A percentile compares a stretch with the other conserved stretches of the same genome.
Evolutionary conservation across 2,113 vertebrate species (phyloP).

Genomic region (Calidris pygmaea): DNA sequence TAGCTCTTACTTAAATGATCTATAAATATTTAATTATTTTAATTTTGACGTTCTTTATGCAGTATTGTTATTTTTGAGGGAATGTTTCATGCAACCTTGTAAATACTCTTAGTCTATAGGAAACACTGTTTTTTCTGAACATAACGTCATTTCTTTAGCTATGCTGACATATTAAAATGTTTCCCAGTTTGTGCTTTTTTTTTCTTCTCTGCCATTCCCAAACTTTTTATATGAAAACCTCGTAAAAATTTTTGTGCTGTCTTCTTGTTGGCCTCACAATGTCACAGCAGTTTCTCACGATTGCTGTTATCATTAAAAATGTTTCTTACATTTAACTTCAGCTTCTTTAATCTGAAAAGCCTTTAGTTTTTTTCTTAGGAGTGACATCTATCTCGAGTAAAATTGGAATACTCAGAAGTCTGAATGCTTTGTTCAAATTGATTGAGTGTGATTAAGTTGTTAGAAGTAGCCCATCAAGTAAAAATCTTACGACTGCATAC

Average conservation of each 20-base stretch:
- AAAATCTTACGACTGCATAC: conserved; percentile 27
- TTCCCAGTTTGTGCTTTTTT: neutral
- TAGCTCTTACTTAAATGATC: neutral
- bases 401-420: neutral
- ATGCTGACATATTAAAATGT: neutral
- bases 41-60: neutral
- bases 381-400: neutral
- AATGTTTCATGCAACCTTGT: neutral
- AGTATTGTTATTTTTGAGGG: neutral
- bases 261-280: neutral
- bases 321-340: neutral
- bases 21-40: neutral
- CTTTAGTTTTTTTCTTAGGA: neutral
- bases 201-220: neutral
- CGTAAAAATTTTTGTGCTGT: neutral
- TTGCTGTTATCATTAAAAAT: neutral
- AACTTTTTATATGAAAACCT: neutral
- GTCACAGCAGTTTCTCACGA: neutral
- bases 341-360: neutral
- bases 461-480: conserved; percentile 63
- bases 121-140: neutral
- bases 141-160: neutral
- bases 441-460: conserved; percentile 39
- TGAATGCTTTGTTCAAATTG: conserved; percentile 15
- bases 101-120: neutral